phyloP scores from a whole-genome alignment of 2,113 vertebrate species.

The Casuarius casuarius region DNA sequence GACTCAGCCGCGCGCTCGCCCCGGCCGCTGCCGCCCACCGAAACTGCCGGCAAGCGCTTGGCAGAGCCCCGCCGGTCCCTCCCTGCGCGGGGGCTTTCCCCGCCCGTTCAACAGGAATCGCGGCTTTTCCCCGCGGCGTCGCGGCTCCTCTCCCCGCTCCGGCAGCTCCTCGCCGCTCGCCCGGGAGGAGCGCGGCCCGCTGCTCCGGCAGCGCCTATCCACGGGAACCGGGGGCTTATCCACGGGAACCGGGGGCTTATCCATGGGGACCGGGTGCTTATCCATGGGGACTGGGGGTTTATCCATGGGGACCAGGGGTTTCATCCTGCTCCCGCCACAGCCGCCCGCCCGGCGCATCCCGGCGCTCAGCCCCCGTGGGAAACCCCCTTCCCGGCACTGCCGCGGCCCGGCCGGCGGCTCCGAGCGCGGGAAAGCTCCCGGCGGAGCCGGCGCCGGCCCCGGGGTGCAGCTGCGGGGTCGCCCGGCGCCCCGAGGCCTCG shows the following conservation, averaged over 20 bases:
- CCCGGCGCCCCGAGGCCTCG: neutral
- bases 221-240: too few relatives aligned
- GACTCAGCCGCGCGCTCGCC: slow-evolving; percentile 21
- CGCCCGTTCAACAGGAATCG: neutral
- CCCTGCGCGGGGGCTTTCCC: neutral
- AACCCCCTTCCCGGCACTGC: too few relatives aligned
- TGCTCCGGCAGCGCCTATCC: neutral
- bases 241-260: too few relatives aligned
- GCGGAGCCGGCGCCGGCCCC: rapidly evolving
- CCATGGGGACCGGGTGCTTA: too few relatives aligned
- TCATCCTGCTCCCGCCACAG: neutral
- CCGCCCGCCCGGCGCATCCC: neutral
- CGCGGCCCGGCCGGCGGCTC: too few relatives aligned
- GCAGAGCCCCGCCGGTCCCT: neutral
- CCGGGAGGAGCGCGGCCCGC: neutral
- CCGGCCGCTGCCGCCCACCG: neutral
- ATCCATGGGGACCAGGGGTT: too few relatives aligned
- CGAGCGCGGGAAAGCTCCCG: rapidly evolving
- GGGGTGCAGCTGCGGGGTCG: rapidly evolving
- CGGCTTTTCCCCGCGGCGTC: neutral
- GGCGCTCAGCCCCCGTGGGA: neutral
- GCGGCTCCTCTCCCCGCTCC: too few relatives aligned
- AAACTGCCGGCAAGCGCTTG: slow-evolving; percentile 20
- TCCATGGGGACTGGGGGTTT: too few relatives aligned
- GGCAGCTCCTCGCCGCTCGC: neutral